Base-by-base conservation (phyloP, 2,797 vertebrate genomes). In the Falco rusticolus region DNA sequence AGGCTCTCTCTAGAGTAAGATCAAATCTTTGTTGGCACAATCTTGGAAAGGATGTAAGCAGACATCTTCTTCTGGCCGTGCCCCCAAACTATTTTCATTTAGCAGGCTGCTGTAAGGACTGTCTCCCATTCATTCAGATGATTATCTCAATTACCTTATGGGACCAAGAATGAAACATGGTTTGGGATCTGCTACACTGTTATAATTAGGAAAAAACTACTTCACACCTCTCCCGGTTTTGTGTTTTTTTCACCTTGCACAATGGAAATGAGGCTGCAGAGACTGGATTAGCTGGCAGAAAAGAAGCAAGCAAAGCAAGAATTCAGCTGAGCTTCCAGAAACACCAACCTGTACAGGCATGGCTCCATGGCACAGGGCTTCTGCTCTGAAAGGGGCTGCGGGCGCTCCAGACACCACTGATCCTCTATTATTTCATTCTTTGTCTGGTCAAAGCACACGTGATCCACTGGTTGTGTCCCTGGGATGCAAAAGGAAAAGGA, bases 301-400 rank as follows among this genome's bases (percentile, higher is more conserved):
- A 91, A 75, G 89, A 53, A 56, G 56, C 28, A 39, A 33, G 43
- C 1, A 0, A 60, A 84, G 83, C 45, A 92, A 68, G 84, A 90
- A 64, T 16, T 56, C 28, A 88, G 28, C 59, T 81, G 77, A 89
- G 45, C 68, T 91, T 51, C 61, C 71, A 75, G 60, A 47, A 80
- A 19, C 51, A 97, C 98, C 96, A 68, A 99, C 99, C 98, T 97
- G 13, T 98, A 98, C 17, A 98, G 98, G 78, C 99, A 99, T 1
- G 97, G 97, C n/a, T 96, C 65, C 31, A 97, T 84, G 60, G 96
- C 90, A 78, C 99, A 99, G 50, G 97, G 65, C 75, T 98, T 98
- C 28, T 94, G 95, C 39, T 90, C 94, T 2, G 96, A 70, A 12
- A 57, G 69, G 3, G 98, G 95, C 66, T 89, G 97, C 14, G 71